These are phyloP conservation scores for Champsocephalus gunnari DNA, from an alignment of 2,797 vertebrate genomes.

Conservation along the genomic window DNA sequence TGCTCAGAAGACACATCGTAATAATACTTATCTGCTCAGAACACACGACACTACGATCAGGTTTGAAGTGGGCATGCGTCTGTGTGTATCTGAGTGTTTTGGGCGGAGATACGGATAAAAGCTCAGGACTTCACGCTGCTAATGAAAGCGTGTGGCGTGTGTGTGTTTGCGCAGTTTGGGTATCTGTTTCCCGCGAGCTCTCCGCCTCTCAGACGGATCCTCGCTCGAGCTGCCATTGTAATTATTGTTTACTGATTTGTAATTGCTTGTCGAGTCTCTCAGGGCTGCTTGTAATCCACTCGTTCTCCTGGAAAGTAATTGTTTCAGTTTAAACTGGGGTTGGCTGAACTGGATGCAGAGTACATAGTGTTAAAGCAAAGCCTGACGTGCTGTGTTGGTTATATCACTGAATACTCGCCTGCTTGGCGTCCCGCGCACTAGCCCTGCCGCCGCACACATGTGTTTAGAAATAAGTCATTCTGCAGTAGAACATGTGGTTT, in stretches of 20 bases:
- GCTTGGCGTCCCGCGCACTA: not conserved
- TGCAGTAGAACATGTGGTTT: not conserved
- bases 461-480: not conserved
- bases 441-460: not conserved
- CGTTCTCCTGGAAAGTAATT: constrained; percentile 61
- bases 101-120: not conserved
- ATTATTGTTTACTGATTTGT: constrained; percentile 78
- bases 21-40: not conserved
- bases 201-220: constrained; percentile 38
- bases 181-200: constrained; percentile 39
- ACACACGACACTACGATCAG: not conserved
- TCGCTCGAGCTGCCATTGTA: constrained; percentile 44
- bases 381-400: constrained; percentile 2
- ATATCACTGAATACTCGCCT: not conserved
- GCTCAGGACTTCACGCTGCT: not conserved
- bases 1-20: not conserved
- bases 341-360: constrained; percentile 11
- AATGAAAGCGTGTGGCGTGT: not conserved
- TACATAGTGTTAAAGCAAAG: not conserved
- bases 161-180: constrained; percentile 13
- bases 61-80: not conserved
- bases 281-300: constrained; percentile 68
- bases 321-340: constrained; percentile 50
- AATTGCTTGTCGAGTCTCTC: constrained; percentile 72
- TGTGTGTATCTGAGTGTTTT: not conserved